These are phyloP conservation scores for Pachymerium ferrugineum DNA, from an alignment of 2,888 invertebrate species.

Conservation along the genomic window DNA sequence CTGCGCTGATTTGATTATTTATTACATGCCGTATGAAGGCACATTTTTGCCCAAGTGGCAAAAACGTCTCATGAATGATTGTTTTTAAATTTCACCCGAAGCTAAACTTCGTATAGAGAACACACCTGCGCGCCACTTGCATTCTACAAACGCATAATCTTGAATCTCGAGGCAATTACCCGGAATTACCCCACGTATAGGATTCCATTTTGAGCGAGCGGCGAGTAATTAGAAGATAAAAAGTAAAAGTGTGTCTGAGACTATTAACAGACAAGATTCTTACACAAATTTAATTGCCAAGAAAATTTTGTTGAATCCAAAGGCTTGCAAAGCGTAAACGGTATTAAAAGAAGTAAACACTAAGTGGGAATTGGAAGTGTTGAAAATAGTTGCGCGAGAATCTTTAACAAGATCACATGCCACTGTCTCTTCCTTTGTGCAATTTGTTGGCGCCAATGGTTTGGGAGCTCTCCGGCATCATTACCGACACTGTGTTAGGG, in stretches of 20 bases:
- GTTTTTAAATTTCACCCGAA: neutral
- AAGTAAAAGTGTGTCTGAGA: slow-evolving; percentile 1
- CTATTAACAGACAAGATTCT: neutral
- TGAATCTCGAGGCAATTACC: neutral
- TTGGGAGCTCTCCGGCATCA: slow-evolving; percentile 25
- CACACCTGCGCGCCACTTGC: neutral
- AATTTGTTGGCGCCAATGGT: slow-evolving; percentile 22
- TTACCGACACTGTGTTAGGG: slow-evolving; percentile 10
- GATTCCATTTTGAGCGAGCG: neutral
- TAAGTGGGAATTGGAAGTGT: slow-evolving; percentile 14
- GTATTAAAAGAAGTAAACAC: neutral
- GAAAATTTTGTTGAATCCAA: neutral
- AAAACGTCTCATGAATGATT: too few relatives aligned
- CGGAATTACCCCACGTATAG: too few relatives aligned
- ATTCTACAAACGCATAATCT: slow-evolving; percentile 12
- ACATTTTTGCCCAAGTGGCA: too few relatives aligned
- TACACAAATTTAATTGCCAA: neutral
- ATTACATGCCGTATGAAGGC: too few relatives aligned
- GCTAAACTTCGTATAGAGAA: neutral
- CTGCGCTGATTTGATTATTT: too few relatives aligned
- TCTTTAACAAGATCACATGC: slow-evolving; percentile 27
- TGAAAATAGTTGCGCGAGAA: slow-evolving; percentile 19
- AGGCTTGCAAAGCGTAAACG: neutral
- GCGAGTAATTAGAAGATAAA: slow-evolving; percentile 23
- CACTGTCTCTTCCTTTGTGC: slow-evolving; percentile 5